phyloP scores from a whole-genome alignment of 1,140 invertebrate species.

The Amphibalanus amphitrite region DNA sequence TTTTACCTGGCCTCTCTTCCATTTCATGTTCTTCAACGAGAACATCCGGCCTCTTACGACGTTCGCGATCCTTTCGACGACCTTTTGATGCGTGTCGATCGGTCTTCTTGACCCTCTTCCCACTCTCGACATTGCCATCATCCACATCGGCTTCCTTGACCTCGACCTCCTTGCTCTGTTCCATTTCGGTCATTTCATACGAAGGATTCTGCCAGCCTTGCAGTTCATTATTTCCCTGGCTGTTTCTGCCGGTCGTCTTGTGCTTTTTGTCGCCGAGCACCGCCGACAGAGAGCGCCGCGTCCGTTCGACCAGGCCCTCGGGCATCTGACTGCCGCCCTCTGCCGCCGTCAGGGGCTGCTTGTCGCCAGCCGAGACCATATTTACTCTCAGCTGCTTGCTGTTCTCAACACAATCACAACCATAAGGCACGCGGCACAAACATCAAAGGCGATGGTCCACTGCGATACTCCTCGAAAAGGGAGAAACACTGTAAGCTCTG shows the following conservation, averaged over 20 bases:
- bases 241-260: neutral
- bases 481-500: too few relatives aligned
- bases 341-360: neutral
- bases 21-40: neutral
- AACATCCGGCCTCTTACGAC: neutral
- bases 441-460: too few relatives aligned
- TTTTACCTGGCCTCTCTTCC: neutral
- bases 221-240: neutral
- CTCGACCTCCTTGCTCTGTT: neutral
- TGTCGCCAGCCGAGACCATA: neutral
- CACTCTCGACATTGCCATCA: neutral
- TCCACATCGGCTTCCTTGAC: neutral
- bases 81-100: neutral
- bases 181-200: neutral
- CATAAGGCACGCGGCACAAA: too few relatives aligned
- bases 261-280: neutral
- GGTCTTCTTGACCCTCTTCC: neutral
- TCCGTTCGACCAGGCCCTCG: neutral
- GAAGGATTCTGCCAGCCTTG: neutral
- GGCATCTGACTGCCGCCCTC: neutral
- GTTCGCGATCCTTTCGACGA: neutral
- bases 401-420: too few relatives aligned
- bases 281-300: neutral
- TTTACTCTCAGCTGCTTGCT: too few relatives aligned
- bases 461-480: too few relatives aligned